These are phyloP conservation scores for Leptonema lineaticorne DNA, from an alignment of 1,140 invertebrate genomes.

Conservation along the genomic window DNA sequence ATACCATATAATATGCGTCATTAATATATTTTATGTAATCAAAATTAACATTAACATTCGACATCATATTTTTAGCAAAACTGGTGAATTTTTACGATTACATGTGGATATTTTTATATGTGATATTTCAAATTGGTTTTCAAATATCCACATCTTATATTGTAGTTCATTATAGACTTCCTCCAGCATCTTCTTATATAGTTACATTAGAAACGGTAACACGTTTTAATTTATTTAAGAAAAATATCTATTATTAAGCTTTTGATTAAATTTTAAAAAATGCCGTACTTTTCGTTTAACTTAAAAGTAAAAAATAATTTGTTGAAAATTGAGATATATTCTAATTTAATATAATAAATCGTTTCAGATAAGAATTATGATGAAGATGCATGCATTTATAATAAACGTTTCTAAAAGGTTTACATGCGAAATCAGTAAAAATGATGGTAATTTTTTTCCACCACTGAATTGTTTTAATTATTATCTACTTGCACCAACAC, in stretches of 20 bases:
- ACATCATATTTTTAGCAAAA: constrained; percentile 12
- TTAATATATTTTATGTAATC: neutral
- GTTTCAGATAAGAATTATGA: constrained; percentile 77
- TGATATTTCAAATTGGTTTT: constrained; percentile 52
- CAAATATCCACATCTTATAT: constrained; percentile 57
- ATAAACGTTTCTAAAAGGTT: constrained; percentile 64
- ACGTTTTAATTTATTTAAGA: no score
- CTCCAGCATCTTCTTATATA: neutral
- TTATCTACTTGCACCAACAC: constrained; percentile 86
- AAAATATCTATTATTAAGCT: no score
- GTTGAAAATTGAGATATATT: constrained; percentile 75
- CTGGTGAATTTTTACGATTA: constrained; percentile 50
- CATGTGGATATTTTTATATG: constrained; percentile 46
- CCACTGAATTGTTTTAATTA: constrained; percentile 78
- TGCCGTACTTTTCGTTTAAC: no score
- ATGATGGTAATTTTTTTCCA: constrained; percentile 58
- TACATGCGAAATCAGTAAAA: constrained; percentile 40
- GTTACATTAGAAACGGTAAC: constrained; percentile 18
- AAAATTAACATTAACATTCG: neutral
- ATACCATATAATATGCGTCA: neutral
- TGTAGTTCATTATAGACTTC: constrained; percentile 46
- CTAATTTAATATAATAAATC: constrained; percentile 68
- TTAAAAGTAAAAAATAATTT: constrained; percentile 62
- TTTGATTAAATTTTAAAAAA: no score
- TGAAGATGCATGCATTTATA: constrained; percentile 85